phyloP scores from a whole-genome alignment of 1,140 invertebrate genomes.

The Hydropsyche tenuis region DNA sequence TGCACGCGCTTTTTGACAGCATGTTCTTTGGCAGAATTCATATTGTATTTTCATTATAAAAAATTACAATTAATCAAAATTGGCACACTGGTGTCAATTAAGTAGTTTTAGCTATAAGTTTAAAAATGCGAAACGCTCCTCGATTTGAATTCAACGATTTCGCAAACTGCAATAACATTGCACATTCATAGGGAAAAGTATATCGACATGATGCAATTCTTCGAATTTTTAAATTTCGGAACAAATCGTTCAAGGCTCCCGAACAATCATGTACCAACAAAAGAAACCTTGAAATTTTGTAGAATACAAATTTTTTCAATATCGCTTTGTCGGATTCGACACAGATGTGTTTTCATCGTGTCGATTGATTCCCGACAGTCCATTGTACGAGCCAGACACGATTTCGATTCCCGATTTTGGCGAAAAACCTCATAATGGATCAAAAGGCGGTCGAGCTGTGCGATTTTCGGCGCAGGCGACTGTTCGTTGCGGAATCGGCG shows the following conservation, averaged over 20 bases:
- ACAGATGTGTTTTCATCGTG: too few species aligned
- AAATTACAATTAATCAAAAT: neutral
- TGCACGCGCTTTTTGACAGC: slow-evolving; percentile 25
- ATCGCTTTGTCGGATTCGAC: neutral
- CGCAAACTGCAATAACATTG: too few species aligned
- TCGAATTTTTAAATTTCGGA: neutral
- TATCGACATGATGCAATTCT: neutral
- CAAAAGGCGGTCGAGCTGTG: too few species aligned
- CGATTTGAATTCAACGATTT: neutral
- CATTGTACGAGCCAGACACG: too few species aligned
- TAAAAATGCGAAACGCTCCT: slow-evolving; percentile 17
- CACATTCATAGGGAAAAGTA: neutral
- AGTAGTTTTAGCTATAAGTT: neutral
- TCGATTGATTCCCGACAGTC: too few species aligned
- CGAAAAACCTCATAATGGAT: too few species aligned
- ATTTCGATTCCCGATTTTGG: too few species aligned
- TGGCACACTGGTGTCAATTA: slow-evolving; percentile 15
- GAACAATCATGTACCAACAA: neutral
- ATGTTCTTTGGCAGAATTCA: slow-evolving; percentile 12
- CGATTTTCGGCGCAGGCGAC: neutral
- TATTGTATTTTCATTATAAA: too few species aligned
- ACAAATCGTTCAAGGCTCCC: slow-evolving; percentile 11
- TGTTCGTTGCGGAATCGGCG: slow-evolving; percentile 9
- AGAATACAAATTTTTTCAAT: too few species aligned
- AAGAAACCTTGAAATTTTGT: neutral